phyloP scores from a whole-genome alignment of 1,140 invertebrate genomes.

The Dendrolimus punctatus region DNA sequence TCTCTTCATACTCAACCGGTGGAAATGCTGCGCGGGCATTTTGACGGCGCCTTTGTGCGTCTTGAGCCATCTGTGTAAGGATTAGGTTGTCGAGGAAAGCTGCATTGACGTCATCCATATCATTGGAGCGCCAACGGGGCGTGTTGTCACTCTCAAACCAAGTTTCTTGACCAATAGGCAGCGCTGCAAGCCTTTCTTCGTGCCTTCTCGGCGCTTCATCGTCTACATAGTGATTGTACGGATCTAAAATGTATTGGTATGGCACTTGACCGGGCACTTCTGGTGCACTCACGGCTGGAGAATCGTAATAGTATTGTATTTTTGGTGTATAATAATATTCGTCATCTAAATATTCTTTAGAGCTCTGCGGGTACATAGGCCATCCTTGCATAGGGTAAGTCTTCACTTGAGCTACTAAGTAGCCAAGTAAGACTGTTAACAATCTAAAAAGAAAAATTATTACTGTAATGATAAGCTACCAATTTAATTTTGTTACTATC shows the following conservation, averaged over 20 bases:
- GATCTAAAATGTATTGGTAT: conserved; percentile 72
- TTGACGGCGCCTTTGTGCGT: conserved; percentile 63
- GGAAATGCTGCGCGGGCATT: conserved; percentile 48
- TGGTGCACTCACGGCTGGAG: conserved; percentile 40
- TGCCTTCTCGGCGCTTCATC: conserved; percentile 70
- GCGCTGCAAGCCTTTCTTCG: conserved; percentile 66
- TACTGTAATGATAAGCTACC: conserved; percentile 9
- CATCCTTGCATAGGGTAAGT: conserved; percentile 63
- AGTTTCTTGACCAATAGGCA: conserved; percentile 76
- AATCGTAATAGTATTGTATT: conserved; percentile 57
- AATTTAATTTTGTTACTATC: not conserved
- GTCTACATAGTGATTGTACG: conserved; percentile 70
- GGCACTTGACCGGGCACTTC: conserved; percentile 57
- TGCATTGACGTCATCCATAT: conserved; percentile 73
- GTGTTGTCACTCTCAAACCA: conserved; percentile 72
- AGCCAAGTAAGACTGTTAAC: conserved; percentile 47
- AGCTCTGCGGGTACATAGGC: conserved; percentile 57
- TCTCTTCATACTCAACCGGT: conserved; percentile 64
- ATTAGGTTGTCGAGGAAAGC: conserved; percentile 77
- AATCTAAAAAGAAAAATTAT: conserved; percentile 39
- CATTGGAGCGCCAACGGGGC: conserved; percentile 52
- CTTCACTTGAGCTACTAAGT: conserved; percentile 49
- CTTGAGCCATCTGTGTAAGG: conserved; percentile 75
- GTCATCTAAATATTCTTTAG: conserved; percentile 56
- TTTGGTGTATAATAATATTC: conserved; percentile 59